Percentiles rank a stretch among this genome's conserved stretches.
phyloP scores from a whole-genome alignment of 2,797 vertebrate genomes.

The Chrysocyon brachyurus region DNA sequence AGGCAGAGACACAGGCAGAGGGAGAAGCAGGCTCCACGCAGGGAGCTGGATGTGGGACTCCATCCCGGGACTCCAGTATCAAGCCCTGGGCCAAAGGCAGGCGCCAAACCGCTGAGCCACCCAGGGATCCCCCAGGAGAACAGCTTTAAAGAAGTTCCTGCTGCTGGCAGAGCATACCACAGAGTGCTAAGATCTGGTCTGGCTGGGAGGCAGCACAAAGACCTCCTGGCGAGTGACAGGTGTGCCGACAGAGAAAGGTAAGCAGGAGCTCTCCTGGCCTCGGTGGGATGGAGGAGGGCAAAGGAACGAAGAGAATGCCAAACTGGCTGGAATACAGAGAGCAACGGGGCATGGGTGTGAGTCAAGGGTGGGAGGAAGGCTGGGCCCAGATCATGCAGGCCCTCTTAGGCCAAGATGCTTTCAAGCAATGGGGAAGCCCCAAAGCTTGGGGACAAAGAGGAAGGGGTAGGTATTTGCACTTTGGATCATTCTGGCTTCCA shows the following conservation, averaged over 20 bases:
- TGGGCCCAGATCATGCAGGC: neutral
- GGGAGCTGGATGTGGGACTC: too few relatives aligned
- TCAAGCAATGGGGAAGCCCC: neutral
- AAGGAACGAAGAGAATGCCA: neutral
- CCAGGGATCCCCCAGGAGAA: too few relatives aligned
- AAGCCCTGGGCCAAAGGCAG: too few relatives aligned
- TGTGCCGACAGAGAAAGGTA: neutral
- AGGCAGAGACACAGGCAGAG: too few relatives aligned
- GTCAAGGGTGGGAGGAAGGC: neutral
- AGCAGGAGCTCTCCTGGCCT: neutral
- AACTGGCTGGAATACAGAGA: neutral
- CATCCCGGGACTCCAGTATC: too few relatives aligned
- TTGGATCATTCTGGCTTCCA: neutral
- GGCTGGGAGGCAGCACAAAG: neutral
- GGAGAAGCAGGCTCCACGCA: too few relatives aligned
- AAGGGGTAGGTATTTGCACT: neutral
- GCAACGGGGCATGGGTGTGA: rapidly evolving
- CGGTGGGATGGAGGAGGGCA: neutral
- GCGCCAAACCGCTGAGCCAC: too few relatives aligned
- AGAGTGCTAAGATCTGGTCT: neutral
- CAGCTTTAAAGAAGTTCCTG: neutral
- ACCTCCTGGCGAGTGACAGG: neutral
- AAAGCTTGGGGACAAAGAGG: neutral
- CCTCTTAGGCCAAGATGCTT: neutral
- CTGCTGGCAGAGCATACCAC: neutral